Conservation (phyloP, 2,888 invertebrate species). For the Agrochola circellaris region DNA sequence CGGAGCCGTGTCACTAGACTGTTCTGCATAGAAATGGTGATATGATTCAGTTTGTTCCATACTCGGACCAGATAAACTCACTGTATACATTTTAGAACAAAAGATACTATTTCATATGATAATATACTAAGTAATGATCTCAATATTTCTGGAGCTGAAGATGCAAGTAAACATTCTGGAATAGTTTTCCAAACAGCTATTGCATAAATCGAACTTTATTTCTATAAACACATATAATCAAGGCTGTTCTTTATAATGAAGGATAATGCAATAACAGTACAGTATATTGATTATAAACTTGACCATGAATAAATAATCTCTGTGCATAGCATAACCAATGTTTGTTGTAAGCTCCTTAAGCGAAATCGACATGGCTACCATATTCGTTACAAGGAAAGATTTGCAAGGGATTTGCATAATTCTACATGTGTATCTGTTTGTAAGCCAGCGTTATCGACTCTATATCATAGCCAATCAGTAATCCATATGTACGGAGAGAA, state of each 20-base stretch:
- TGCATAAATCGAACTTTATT: not conserved
- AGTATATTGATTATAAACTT: conserved; percentile 63
- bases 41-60: conserved; percentile 55
- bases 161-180: not conserved
- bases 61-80: conserved; percentile 27
- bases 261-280: conserved; percentile 42
- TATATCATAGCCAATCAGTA: conserved; percentile 49
- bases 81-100: conserved; percentile 42
- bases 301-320: conserved; percentile 65
- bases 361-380: conserved; percentile 68
- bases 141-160: not conserved
- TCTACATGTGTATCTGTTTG: conserved; percentile 73
- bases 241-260: conserved; percentile 29
- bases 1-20: conserved; percentile 67
- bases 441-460: conserved; percentile 52
- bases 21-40: conserved; percentile 71
- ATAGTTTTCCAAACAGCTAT: conserved; percentile 3
- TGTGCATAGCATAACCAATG: conserved; percentile 53
- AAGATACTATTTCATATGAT: conserved; percentile 16
- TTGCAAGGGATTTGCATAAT: conserved; percentile 80
- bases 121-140: conserved; percentile 9
- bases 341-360: conserved; percentile 68
- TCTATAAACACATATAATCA: conserved; percentile 7
- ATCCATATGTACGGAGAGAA: conserved; percentile 25
- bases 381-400: conserved; percentile 73